Evolutionary conservation across 1,140 invertebrate genomes (phyloP).

Genomic region (Drosophila sp.): DNA sequence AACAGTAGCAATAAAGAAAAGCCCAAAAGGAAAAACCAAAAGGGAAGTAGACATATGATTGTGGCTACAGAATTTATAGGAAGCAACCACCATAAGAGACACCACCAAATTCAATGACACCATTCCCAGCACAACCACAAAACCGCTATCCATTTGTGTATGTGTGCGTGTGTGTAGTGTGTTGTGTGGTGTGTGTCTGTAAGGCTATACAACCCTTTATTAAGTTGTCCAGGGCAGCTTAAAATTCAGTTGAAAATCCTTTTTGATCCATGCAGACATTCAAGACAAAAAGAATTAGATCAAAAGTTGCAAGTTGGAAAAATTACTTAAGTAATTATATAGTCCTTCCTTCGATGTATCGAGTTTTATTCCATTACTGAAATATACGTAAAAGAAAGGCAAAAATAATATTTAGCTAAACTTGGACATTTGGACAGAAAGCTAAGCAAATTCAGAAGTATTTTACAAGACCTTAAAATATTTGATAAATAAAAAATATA

Average conservation of each 20-base stretch:
- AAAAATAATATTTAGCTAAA: too few relatives aligned
- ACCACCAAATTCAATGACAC: slow-evolving; percentile 36
- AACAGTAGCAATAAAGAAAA: background rate
- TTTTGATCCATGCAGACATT: background rate
- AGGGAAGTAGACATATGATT: background rate
- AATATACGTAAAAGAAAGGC: too few relatives aligned
- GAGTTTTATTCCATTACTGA: too few relatives aligned
- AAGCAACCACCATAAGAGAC: slow-evolving; percentile 34
- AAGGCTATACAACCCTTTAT: slow-evolving; percentile 23
- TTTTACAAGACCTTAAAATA: too few relatives aligned
- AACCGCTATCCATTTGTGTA: background rate
- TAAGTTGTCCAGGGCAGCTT: background rate
- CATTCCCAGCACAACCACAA: slow-evolving; percentile 37
- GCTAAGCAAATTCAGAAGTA: too few relatives aligned
- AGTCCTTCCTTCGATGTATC: too few relatives aligned
- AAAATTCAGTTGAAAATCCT: background rate
- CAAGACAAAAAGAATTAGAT: background rate
- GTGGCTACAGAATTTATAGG: background rate
- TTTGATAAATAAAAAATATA: too few relatives aligned
- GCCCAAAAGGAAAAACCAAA: background rate
- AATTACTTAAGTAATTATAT: too few relatives aligned
- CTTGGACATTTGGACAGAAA: too few relatives aligned
- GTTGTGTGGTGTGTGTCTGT: background rate
- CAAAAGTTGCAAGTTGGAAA: too few relatives aligned
- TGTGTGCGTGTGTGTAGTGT: background rate